Evolutionary conservation across 2,797 vertebrate species (phyloP).

Genomic region (Eutrigla gurnardus): DNA sequence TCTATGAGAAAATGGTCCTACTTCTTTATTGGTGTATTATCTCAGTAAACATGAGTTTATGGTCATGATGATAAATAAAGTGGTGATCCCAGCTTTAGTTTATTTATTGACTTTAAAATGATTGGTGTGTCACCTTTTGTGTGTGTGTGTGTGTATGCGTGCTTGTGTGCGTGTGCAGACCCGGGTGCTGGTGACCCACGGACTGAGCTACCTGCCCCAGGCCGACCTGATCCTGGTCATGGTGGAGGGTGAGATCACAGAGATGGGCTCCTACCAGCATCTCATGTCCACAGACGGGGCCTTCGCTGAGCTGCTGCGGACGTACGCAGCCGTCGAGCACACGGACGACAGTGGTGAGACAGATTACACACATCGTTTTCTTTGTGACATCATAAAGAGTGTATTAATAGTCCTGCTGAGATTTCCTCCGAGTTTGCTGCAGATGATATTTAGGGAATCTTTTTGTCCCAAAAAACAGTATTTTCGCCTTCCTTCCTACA

Average conservation of each 20-base stretch:
- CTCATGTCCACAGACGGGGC: constrained; percentile 88
- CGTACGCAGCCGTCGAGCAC: constrained; percentile 87
- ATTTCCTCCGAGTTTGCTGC: not conserved
- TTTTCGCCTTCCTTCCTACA: constrained; percentile 8
- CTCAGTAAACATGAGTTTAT: too few species aligned
- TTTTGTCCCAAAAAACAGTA: not conserved
- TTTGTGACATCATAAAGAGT: too few species aligned
- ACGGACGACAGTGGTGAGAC: constrained; percentile 78
- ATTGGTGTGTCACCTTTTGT: not conserved
- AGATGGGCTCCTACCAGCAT: constrained; percentile 94
- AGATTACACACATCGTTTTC: too few species aligned
- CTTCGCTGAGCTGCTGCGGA: constrained; percentile 91
- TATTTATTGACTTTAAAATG: not conserved
- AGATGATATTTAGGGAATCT: not conserved
- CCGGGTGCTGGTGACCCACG: constrained; percentile 91
- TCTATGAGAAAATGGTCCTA: too few species aligned
- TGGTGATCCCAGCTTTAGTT: too few species aligned
- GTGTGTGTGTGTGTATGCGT: too few species aligned
- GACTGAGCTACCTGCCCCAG: constrained; percentile 91
- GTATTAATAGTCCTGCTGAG: too few species aligned
- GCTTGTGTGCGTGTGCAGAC: constrained; percentile 78
- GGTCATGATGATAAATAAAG: too few species aligned
- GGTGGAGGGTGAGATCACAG: constrained; percentile 92
- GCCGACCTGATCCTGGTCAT: constrained; percentile 92
- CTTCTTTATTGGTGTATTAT: too few species aligned